Evolutionary conservation across 1,140 invertebrate genomes (phyloP).

Genomic region (Chironomus striatipennis): DNA sequence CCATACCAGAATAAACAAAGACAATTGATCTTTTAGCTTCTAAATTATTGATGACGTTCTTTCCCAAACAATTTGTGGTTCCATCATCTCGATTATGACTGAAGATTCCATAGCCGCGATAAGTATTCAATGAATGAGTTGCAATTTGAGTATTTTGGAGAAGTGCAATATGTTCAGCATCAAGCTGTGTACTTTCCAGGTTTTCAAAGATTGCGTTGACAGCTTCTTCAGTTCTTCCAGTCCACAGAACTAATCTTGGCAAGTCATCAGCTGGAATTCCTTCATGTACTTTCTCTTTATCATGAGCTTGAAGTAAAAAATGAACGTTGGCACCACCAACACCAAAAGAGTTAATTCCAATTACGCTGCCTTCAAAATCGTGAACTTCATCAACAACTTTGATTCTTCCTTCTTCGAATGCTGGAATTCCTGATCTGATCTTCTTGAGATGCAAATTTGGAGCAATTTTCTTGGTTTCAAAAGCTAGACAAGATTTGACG

Average conservation of each 20-base stretch:
- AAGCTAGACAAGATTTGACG: slow-evolving; percentile 54
- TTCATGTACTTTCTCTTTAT: slow-evolving; percentile 48
- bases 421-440: slow-evolving; percentile 60
- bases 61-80: background rate
- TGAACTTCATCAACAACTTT: slow-evolving; percentile 54
- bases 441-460: slow-evolving; percentile 61
- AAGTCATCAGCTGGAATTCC: slow-evolving; percentile 41
- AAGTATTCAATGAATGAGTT: background rate
- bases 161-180: slow-evolving; percentile 35
- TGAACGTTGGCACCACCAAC: slow-evolving; percentile 73
- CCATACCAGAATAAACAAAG: slow-evolving; percentile 66
- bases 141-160: slow-evolving; percentile 48
- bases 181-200: slow-evolving; percentile 37
- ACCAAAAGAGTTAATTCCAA: slow-evolving; percentile 65
- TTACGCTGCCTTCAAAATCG: slow-evolving; percentile 46
- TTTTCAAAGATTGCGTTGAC: slow-evolving; percentile 49
- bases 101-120: background rate
- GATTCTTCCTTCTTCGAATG: slow-evolving; percentile 55
- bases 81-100: background rate
- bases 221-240: slow-evolving; percentile 55
- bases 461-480: slow-evolving; percentile 56
- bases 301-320: slow-evolving; percentile 56
- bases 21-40: slow-evolving; percentile 46
- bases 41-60: background rate
- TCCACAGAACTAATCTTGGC: slow-evolving; percentile 51